Conservation (phyloP, 2,797 vertebrate species). For the Cephalopachus bancanus region DNA sequence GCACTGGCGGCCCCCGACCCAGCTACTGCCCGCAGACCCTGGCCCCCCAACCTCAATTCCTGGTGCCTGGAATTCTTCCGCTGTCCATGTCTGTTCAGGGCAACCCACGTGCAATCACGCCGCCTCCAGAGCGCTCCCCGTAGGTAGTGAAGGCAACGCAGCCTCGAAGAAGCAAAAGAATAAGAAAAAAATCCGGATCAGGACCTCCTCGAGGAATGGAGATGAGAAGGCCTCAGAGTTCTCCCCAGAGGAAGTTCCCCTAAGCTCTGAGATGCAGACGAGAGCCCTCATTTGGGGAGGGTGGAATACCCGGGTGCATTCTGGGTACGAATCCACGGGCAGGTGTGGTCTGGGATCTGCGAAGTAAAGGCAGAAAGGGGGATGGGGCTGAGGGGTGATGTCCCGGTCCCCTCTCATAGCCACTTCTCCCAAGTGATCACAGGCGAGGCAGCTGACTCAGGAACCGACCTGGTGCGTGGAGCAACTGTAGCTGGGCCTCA, state of each 20-base stretch:
- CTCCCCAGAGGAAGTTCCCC: background rate
- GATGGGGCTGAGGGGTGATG: background rate
- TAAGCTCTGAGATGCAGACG: slow-evolving; percentile 67
- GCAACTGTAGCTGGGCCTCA: slow-evolving; percentile 94
- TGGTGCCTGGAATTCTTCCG: too few species aligned
- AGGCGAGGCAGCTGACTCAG: slow-evolving; percentile 88
- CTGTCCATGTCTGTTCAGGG: background rate
- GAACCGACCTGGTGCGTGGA: slow-evolving; percentile 97
- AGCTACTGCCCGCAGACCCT: background rate
- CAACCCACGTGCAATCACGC: background rate
- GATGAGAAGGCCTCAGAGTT: background rate
- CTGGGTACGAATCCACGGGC: too few species aligned
- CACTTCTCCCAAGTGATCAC: background rate
- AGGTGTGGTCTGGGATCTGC: background rate
- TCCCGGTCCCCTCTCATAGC: background rate
- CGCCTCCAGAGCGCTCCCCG: background rate
- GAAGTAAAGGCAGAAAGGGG: background rate
- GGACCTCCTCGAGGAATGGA: background rate
- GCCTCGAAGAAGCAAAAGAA: background rate
- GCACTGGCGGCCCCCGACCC: background rate
- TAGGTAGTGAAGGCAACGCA: background rate
- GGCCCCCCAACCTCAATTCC: fast-evolving
- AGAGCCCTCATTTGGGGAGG: background rate
- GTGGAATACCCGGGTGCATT: too few species aligned
- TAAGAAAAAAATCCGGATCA: background rate